These are phyloP conservation scores for Peromyscus attwateri DNA, from an alignment of 2,797 vertebrate species.

Conservation along the genomic window DNA sequence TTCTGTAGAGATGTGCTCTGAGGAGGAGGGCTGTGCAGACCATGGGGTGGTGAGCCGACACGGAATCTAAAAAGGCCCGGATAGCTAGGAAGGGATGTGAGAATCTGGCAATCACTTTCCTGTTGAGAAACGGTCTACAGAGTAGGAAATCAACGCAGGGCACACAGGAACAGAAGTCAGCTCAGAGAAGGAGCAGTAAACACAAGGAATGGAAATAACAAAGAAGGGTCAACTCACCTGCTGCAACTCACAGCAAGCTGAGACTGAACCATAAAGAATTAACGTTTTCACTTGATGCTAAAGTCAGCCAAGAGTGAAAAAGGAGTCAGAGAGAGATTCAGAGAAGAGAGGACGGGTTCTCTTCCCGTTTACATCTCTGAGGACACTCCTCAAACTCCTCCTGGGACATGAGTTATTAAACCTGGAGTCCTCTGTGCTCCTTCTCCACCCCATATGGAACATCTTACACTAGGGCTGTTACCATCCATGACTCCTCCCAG, in stretches of 20 bases:
- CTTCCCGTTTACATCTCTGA: neutral
- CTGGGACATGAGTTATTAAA: neutral
- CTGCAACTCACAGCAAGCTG: conserved; percentile 11
- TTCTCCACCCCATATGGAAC: neutral
- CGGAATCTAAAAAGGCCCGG: neutral
- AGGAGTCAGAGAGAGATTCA: neutral
- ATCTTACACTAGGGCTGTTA: neutral
- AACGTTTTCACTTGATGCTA: neutral
- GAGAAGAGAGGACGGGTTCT: neutral
- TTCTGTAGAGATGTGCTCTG: neutral
- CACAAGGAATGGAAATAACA: neutral
- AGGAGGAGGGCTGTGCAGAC: neutral
- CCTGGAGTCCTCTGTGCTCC: neutral
- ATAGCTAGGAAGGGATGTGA: conserved; percentile 25
- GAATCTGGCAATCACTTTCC: conserved; percentile 9
- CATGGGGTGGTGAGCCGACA: neutral
- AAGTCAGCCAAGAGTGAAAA: neutral
- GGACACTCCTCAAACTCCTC: neutral
- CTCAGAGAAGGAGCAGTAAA: neutral
- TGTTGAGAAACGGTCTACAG: conserved; percentile 54
- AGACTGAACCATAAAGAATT: neutral
- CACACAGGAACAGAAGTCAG: conserved; percentile 32
- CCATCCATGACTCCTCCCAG: neutral
- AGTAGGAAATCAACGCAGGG: neutral
- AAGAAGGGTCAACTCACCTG: neutral